A percentile compares a stretch with the other conserved stretches of the same genome.
phyloP scores from a whole-genome alignment of 2,888 invertebrate genomes.

The Autographa pulchrina region DNA sequence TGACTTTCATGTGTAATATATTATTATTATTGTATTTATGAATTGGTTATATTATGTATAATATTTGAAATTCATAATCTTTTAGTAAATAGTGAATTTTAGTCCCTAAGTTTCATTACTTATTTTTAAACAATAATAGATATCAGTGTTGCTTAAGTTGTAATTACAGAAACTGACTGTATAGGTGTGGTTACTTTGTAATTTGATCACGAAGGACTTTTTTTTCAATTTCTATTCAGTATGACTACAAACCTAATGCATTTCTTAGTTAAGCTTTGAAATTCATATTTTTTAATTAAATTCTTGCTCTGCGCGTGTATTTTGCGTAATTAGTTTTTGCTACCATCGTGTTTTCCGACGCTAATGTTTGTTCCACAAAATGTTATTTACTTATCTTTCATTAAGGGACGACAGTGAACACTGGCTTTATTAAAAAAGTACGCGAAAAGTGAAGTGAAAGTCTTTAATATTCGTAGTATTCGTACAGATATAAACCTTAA shows the following conservation, averaged over 20 bases:
- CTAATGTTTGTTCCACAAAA: conserved; percentile 16
- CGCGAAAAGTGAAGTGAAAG: conserved; percentile 21
- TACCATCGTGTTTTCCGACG: conserved; percentile 13
- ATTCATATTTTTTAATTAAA: conserved; percentile 35
- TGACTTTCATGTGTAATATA: no score
- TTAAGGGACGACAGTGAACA: conserved; percentile 12
- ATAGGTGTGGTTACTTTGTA: not conserved
- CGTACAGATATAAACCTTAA: conserved; percentile 16
- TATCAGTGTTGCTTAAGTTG: no score
- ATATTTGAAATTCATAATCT: no score
- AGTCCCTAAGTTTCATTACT: no score
- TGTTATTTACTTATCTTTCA: conserved; percentile 37
- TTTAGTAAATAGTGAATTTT: no score
- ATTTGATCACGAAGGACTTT: conserved; percentile 30
- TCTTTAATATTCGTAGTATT: conserved; percentile 34
- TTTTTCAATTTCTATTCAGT: conserved; percentile 18
- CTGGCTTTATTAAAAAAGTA: conserved; percentile 33
- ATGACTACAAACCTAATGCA: conserved; percentile 17
- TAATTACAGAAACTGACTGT: no score
- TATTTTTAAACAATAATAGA: no score
- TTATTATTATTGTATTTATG: no score
- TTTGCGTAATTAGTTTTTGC: conserved; percentile 33
- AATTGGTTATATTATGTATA: no score
- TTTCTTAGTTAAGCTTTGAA: conserved; percentile 6
- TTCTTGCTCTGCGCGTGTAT: conserved; percentile 13